Evolutionary conservation across 53 echinoderm and acorn worm genomes (phyloP), one percentile per base, ranked within the genome.

Genomic region (Patiria pectinifera): DNA sequence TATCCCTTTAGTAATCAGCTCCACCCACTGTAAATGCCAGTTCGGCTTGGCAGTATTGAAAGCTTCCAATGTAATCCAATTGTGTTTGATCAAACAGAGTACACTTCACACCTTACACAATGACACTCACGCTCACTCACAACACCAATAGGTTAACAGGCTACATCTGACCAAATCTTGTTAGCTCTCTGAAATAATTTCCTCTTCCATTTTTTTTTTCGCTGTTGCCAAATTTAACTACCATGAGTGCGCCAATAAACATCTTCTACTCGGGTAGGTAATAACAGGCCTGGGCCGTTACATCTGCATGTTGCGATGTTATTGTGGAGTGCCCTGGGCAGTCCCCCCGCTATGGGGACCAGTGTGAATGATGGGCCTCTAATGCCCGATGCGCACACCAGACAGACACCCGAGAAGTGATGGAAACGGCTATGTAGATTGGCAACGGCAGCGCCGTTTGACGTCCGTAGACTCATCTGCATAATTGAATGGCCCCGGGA

Each of bases 381-480:
- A 90, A 90, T 90, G 70, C 90, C 66, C n/a, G 19, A 69, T 81
- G 81, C 45, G 62, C 47, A 53, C 80, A 90, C 47, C 80, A 81
- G 81, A 80, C 81, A 61, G 80, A 47, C 78, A 78, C 87, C 3
- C 11, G 76, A 6, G 19, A 76, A 87, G 76, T 76, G 75, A 75
- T 58, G 49, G 59, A 47, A 59, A 77, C 76, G 43, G 26, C 58
- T 43, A 35, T 35, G 87, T 19, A 88, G 88, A 88, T 78, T 88
- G 88, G 78, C 59, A 88, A 78, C 62, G 78, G 49, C 88, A 90
- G 90, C 69, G 60, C 81, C 81, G 80, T 90, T 89, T 90, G 90
- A 90, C 90, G 90, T 90, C 81, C 46, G 90, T 90, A 90, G 90
- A 22, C 69, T 80, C 81, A 90, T 90, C 48, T 90, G 90, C 90